Evolutionary conservation across 1,140 invertebrate genomes (phyloP), one percentile per base, ranked within the genome.

Genomic region (Aricia agestis): DNA sequence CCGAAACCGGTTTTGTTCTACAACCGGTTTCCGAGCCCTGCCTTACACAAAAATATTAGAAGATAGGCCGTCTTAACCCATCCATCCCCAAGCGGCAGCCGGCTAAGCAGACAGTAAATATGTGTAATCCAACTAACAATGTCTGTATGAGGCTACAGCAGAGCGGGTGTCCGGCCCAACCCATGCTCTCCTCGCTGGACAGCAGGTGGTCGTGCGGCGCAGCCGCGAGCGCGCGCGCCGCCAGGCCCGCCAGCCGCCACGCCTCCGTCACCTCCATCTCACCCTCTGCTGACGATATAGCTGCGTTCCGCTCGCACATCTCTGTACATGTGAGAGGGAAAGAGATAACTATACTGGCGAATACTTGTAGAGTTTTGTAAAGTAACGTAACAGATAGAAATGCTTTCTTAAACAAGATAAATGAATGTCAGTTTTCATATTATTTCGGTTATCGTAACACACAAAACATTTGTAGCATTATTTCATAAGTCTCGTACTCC

Each of bases 121-220:
- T 32, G 6, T 36, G 36, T 7, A 5, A 36, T 36, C 9, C 2
- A 36, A 93, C 95, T 94, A 92, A 98, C 95, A 98, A 91, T 6
- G 96, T 96, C 82, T 98, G 95, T 69, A 98, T 94, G 72, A 98
- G 86, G 79, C 95, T 94, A 83, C 95, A 95, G 74, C 97, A 97
- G 81, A 98, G 97, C 5, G 98, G 97, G 93, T 98, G 96, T 18
- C 93, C 85, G 10, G 94, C 92, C 95, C 96, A 97, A 42, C 95
- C 94, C 76, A 94, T 93, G 76, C 95, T 94, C 76, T 96, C 94
- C 74, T 95, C 93, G 57, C 92, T 84, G 87, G 86, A 90, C 61
- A 78, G 75, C 52, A 80, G 81, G 74, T 85, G 86, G 75, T 81
- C 92, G 70, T 72, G 70, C 61, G 77, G 79, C 65, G 75, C 76